phyloP scores from a whole-genome alignment of 2,797 vertebrate species.

The Catamblyrhynchus diadema region DNA sequence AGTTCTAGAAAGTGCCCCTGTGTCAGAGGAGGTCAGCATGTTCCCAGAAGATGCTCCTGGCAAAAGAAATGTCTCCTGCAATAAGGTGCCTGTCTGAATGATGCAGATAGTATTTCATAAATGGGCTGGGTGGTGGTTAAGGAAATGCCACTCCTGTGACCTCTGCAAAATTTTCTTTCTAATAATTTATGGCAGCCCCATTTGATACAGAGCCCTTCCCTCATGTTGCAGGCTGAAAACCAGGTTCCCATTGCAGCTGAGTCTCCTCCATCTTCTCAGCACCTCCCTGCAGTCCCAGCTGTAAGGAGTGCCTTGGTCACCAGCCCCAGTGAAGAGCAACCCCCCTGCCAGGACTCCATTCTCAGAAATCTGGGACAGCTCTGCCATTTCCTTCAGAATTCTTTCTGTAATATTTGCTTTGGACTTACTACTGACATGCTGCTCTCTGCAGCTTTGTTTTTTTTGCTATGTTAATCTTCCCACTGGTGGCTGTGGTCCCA shows the following conservation, averaged over 20 bases:
- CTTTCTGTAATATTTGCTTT: not conserved
- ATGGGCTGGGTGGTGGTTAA: too few relatives aligned
- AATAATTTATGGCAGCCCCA: not conserved
- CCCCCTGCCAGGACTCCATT: fast-evolving
- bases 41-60: not conserved
- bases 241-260: not conserved
- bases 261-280: not conserved
- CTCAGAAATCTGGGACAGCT: not conserved
- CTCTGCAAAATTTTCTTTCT: not conserved
- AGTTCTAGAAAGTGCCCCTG: not conserved
- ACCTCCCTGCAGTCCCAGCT: not conserved
- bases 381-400: not conserved
- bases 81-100: not conserved
- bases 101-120: not conserved
- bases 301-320: not conserved
- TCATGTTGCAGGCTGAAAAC: fast-evolving
- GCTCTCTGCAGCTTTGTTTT: fast-evolving
- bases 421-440: not conserved
- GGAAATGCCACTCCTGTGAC: not conserved
- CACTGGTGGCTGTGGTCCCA: not conserved
- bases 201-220: not conserved
- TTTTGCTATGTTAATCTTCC: not conserved
- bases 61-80: not conserved
- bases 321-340: not conserved
- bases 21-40: not conserved